Conservation (phyloP, 2,113 vertebrate genomes). For the Numenius arquata region DNA sequence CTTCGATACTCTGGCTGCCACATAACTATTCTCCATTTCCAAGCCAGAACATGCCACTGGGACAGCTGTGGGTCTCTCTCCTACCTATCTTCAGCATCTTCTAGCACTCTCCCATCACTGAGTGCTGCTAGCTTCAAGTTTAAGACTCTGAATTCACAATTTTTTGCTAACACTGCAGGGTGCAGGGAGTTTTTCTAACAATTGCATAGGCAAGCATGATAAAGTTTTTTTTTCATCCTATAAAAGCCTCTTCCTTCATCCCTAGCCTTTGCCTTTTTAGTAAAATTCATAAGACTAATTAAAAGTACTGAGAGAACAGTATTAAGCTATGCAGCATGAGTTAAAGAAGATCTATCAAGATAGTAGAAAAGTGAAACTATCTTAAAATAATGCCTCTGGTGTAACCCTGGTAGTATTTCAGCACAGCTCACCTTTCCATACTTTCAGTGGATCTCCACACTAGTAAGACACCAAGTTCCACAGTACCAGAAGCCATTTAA, state of each 20-base stretch:
- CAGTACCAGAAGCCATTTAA: not conserved
- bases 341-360: not conserved
- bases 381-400: not conserved
- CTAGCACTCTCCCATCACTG: not conserved
- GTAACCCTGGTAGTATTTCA: not conserved
- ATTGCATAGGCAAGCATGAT: not conserved
- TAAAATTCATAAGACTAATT: not conserved
- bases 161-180: not conserved
- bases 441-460: not conserved
- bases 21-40: not conserved
- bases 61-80: not conserved
- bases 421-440: not conserved
- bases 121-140: not conserved
- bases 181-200: not conserved
- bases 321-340: not conserved
- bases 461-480: not conserved
- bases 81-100: not conserved
- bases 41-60: not conserved
- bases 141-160: not conserved
- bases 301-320: not conserved
- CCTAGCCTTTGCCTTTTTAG: not conserved
- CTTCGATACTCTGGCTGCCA: rapidly evolving
- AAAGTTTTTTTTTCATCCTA: not conserved
- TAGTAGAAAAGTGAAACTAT: not conserved
- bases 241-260: not conserved